These are phyloP conservation scores for Scophthalmus maximus DNA, from an alignment of 2,113 vertebrate genomes.

Conservation along the genomic window DNA sequence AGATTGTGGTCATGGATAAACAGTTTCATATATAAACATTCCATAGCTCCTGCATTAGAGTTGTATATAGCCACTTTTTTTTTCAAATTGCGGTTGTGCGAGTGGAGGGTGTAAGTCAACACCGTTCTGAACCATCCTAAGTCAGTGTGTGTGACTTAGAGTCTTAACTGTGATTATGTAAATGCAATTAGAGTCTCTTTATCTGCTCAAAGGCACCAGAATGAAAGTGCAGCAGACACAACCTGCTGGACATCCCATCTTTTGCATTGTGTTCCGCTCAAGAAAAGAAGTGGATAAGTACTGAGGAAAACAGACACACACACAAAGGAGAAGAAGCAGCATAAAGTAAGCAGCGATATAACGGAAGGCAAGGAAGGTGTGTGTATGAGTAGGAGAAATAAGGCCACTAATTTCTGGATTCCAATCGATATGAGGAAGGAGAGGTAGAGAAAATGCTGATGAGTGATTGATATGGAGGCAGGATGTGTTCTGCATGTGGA, in stretches of 20 bases:
- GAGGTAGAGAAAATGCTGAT: slow-evolving; percentile 41
- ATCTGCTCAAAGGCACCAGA: slow-evolving; percentile 76
- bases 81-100: too few relatives aligned
- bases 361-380: slow-evolving; percentile 32
- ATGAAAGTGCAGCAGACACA: slow-evolving; percentile 75
- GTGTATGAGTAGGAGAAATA: slow-evolving; percentile 38
- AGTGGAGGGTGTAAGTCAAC: too few relatives aligned
- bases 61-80: too few relatives aligned
- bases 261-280: slow-evolving; percentile 62
- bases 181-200: slow-evolving; percentile 81
- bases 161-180: slow-evolving; percentile 70
- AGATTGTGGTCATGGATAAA: too few relatives aligned
- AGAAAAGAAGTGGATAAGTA: slow-evolving; percentile 53
- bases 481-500: slow-evolving; percentile 23
- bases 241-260: slow-evolving; percentile 71
- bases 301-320: not conserved
- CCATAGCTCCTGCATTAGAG: too few relatives aligned
- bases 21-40: too few relatives aligned
- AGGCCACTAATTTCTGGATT: slow-evolving; percentile 36
- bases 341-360: slow-evolving; percentile 20
- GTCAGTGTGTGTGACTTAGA: slow-evolving; percentile 28
- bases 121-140: not conserved
- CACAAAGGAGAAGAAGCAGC: slow-evolving; percentile 17
- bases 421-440: slow-evolving; percentile 46
- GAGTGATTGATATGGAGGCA: slow-evolving; percentile 5